Base-by-base conservation (phyloP, 1,140 invertebrate genomes). In the Tribolium castaneum region DNA sequence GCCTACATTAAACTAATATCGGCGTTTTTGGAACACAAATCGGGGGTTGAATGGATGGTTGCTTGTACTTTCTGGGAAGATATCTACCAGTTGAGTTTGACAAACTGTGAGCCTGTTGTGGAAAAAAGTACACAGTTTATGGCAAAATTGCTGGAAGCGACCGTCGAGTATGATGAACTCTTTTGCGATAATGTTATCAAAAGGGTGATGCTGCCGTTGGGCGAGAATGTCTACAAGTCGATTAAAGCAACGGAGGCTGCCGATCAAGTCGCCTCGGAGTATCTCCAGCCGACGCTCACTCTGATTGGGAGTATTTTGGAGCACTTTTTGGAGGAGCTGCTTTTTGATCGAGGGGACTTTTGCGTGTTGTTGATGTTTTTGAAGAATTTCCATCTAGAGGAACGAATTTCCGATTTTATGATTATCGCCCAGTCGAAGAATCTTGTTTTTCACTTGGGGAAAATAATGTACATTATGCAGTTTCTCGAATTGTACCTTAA, bases 41-140 rank as follows among this genome's bases (percentile, higher is more conserved):
- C 87, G 77, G 92, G 91, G 3, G 77, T 90, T 30, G 82, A 88
- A 30, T 92, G 90, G 88, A 83, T 92, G 1, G 86, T 89, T 19
- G 77, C 89, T 54, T 87, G 86, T 76, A 86, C 89, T 81, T 78
- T 83, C 4, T 93, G 91, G 91, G 85, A 83, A 25, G 82, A 89
- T 54, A 85, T 91, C 3, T 84, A 92, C 2, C 87, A 88, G 54
- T 89, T 89, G 70, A 89, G 88, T 70, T 89, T 91, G 71, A 83
- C 87, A 62, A 89, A 90, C 85, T 89, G 91, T 6, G 82, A 92
- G 76, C 92, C 92, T 77, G 88, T 92, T n/a, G 89, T 89, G 0
- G 87, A 89, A 12, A 90, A 91, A 77, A 89, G 90, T 6, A 87
- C 89, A 34, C 86, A 87, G 22, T 89, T 92, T 78, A 82, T 92